Base-by-base conservation (phyloP, 2,113 vertebrate species). In the Gallinago jamesoni region DNA sequence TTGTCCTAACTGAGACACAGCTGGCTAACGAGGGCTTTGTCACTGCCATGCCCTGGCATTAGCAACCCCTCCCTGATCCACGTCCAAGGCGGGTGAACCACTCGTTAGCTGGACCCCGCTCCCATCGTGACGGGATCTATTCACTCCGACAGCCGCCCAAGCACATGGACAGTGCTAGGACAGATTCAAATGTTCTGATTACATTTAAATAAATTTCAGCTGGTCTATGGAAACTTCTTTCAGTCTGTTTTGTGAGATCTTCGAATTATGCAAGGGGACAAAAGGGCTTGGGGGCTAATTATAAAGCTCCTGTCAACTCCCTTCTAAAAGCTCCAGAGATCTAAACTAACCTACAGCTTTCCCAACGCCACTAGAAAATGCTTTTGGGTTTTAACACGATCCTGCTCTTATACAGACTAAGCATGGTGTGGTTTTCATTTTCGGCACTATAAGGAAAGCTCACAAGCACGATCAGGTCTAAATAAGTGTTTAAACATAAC, bases 141-240 rank as follows among this genome's bases (percentile, higher is more conserved):
- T 86, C 57, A 75, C 1, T 0, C 62, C 15, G 31, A 77, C 0
- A 13, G 28, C 56, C 3, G 3, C 69, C 45, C 69, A 52, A 77
- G 57, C 52, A 47, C 77, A 72, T 4, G 60, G 60, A 87, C 3
- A 2, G 39, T 31, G 57, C 69, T n/a, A 82, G 88, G 60, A 24
- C 17, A 82, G 90, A 84, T 45, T 87, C 86, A 89, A 72, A 64
- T 11, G 5, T 52, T 79, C 77, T 35, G 69, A 81, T 76, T 91
- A 67, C 67, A 90, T 87, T 94, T 87, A 96, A 95, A 93, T 90
- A 79, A 23, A 96, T 93, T 87, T 94, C 92, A 95, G 60, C 70
- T 93, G 60, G 56, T 66, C 87, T 64, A 33, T 8, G 50, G 78
- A 87, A 93, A 59, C 87, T 67, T 84, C n/a, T 85, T 95, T 72